A percentile compares a stretch with the other conserved stretches of the same genome.
phyloP scores from a whole-genome alignment of 1,140 invertebrate genomes.

The Hyles vespertilio region DNA sequence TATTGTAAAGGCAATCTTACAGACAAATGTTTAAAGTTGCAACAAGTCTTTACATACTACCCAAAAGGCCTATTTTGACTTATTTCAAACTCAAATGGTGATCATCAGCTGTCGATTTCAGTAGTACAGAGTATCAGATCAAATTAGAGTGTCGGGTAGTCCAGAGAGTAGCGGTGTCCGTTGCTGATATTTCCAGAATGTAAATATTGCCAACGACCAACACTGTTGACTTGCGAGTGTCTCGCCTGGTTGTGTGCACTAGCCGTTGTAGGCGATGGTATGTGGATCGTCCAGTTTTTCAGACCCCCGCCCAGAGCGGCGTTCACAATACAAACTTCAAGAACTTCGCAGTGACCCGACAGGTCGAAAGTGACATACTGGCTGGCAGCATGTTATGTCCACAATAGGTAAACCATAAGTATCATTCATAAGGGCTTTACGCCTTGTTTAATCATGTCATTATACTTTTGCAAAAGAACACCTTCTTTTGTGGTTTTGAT shows the following conservation, averaged over 20 bases:
- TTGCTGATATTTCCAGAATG: slow-evolving; percentile 69
- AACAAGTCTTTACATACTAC: slow-evolving; percentile 3
- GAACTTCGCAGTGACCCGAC: slow-evolving; percentile 59
- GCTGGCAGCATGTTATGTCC: slow-evolving; percentile 63
- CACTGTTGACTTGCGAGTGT: slow-evolving; percentile 56
- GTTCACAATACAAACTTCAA: slow-evolving; percentile 59
- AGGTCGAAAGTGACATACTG: slow-evolving; percentile 66
- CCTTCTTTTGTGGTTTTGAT: slow-evolving; percentile 27
- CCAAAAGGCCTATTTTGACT: neutral
- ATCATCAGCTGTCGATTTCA: slow-evolving; percentile 36
- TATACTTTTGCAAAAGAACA: slow-evolving; percentile 24
- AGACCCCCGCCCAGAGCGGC: slow-evolving; percentile 68
- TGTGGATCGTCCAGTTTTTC: slow-evolving; percentile 76
- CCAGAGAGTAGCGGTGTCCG: slow-evolving; percentile 63
- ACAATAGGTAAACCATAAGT: slow-evolving; percentile 73
- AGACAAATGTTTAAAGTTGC: slow-evolving; percentile 47
- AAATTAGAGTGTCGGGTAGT: slow-evolving; percentile 44
- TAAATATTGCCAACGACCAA: slow-evolving; percentile 67
- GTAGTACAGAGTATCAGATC: slow-evolving; percentile 48
- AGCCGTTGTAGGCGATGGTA: slow-evolving; percentile 72
- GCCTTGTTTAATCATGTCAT: slow-evolving; percentile 44
- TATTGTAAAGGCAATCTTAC: slow-evolving; percentile 62
- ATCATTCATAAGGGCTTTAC: slow-evolving; percentile 70
- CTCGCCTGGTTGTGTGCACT: slow-evolving; percentile 61
- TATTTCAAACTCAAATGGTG: slow-evolving; percentile 36